phyloP scores from a whole-genome alignment of 2,888 invertebrate genomes.

The Marasmarcha lunaedactyla region DNA sequence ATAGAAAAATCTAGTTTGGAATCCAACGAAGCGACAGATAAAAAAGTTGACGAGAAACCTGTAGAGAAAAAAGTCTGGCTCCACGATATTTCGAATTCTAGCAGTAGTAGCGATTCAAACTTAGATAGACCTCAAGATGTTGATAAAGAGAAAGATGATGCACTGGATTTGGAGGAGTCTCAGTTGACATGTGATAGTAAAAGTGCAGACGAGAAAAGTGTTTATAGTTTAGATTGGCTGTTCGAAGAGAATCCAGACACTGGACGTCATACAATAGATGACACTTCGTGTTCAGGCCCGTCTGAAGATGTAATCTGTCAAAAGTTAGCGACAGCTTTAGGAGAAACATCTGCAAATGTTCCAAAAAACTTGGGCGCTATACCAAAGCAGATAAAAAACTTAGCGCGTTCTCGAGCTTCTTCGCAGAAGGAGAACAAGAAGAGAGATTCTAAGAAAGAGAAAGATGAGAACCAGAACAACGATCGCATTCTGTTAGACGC shows the following conservation, averaged over 20 bases:
- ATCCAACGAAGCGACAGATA: conserved; percentile 49
- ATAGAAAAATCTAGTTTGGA: conserved; percentile 69
- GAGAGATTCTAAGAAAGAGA: conserved; percentile 56
- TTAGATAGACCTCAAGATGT: conserved; percentile 33
- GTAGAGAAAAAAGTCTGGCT: conserved; percentile 56
- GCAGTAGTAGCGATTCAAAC: conserved; percentile 69
- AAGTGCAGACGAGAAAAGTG: conserved; percentile 53
- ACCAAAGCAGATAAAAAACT: conserved; percentile 75
- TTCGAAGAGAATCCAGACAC: conserved; percentile 44
- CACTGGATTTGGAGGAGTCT: conserved; percentile 42
- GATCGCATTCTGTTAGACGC: conserved; percentile 55
- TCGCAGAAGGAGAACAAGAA: conserved; percentile 70
- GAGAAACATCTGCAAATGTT: conserved; percentile 56
- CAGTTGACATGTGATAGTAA: conserved; percentile 44
- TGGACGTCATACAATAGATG: conserved; percentile 28
- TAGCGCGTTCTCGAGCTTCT: conserved; percentile 65
- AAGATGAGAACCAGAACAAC: conserved; percentile 53
- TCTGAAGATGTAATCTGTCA: conserved; percentile 37
- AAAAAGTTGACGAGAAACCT: conserved; percentile 30
- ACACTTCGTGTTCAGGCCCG: conserved; percentile 23
- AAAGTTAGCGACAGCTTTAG: conserved; percentile 43
- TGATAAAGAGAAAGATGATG: conserved; percentile 27
- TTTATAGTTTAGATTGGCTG: conserved; percentile 61
- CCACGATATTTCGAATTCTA: conserved; percentile 70
- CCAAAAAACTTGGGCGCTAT: conserved; percentile 78